A percentile compares a stretch with the other conserved stretches of the same genome.
Evolutionary conservation across 2,113 vertebrate species (phyloP).

Genomic region (Typhlomys cinereus): DNA sequence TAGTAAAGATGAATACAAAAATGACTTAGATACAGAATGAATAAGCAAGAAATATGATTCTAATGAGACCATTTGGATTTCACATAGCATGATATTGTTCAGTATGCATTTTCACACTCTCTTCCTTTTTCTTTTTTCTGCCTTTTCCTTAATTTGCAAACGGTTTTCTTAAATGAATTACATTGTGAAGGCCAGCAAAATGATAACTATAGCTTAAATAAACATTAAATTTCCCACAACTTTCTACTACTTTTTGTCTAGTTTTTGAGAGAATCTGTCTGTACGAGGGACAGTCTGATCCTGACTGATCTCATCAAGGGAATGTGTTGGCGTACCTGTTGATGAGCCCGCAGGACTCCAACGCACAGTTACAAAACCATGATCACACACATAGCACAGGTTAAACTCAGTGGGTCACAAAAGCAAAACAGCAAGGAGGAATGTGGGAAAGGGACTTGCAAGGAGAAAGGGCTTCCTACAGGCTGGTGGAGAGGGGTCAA

Average conservation of each 20-base stretch:
- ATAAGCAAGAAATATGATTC: not conserved
- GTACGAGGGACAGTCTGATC: not conserved
- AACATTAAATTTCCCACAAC: not conserved
- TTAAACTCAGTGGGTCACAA: no score
- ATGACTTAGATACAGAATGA: conserved; percentile 4
- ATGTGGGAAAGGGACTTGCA: no score
- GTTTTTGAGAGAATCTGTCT: conserved; percentile 27
- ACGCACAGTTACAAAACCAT: no score
- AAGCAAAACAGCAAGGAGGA: no score
- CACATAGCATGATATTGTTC: not conserved
- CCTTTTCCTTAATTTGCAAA: not conserved
- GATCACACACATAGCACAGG: no score
- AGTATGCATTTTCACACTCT: not conserved
- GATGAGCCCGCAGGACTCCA: no score
- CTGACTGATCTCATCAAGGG: conserved; percentile 8
- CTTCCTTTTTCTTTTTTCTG: not conserved
- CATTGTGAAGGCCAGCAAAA: conserved; percentile 18
- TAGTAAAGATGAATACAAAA: not conserved
- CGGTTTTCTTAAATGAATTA: conserved; percentile 21
- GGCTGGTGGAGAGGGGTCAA: no score
- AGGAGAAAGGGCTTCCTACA: no score
- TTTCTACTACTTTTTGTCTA: conserved; percentile 16
- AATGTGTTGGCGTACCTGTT: no score
- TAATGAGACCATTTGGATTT: not conserved
- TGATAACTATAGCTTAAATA: conserved; percentile 38